Base-by-base conservation (phyloP, 2,113 vertebrate genomes). In the Chascanopsetta lugubris region DNA sequence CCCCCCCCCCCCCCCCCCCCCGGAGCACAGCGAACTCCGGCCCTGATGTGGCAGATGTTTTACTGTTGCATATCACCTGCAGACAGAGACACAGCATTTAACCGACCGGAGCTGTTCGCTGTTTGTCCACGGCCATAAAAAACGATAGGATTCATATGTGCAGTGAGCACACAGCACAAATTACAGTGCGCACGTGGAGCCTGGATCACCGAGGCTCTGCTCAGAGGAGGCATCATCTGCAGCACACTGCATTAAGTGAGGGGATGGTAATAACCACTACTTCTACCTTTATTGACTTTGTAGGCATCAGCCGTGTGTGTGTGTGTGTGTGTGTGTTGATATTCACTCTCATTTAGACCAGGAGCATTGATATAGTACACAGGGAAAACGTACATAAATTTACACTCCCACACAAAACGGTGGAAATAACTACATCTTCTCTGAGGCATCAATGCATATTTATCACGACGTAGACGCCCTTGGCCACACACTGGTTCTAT, bases 331-430 rank as follows among this genome's bases (percentile, higher is more conserved):
- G 79, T 89, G 87, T 83, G 79, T 89, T 86, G 90, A 92, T 90
- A 91, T 91, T 90, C 86, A 90, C 89, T 83, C 77, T 82, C 62
- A 38, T 86, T 85, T 83, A 90, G 87, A 92, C 88, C 87, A 85
- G 84, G 72, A 92, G 90, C 85, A 61, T 22, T 62, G 77, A 87
- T 81, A 86, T 81, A 87, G 70, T 85, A 88, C 80, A 87, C 77
- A 78, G 67, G 81, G 85, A 90, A 89, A 90, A 89, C 72, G 48
- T 79, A 87, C 80, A 90, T 87, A 90, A 86, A 90, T 90, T 90
- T 88, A 74, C 78, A 88, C 88, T 86, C 91, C 89, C 82, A 91
- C 91, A 88, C 88, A 90, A 85, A 90, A 87, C 80, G 64, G 84
- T 87, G 85, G 86, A 89, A 90, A 91, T 89, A 87, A 90, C 79